Evolutionary conservation across 1,140 invertebrate genomes (phyloP).

Genomic region (Trachymyrmex cornetzi): DNA sequence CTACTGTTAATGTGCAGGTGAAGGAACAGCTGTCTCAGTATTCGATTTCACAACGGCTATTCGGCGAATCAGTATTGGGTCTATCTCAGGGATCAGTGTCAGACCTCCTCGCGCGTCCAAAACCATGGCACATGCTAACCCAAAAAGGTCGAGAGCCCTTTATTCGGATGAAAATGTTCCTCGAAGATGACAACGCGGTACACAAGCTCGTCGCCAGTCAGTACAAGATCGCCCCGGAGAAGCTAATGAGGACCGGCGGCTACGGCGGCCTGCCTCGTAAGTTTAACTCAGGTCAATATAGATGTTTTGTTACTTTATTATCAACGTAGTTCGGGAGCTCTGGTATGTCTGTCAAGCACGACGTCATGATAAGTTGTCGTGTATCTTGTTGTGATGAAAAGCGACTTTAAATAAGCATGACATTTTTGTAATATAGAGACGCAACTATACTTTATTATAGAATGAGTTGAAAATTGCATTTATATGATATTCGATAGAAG

Average conservation of each 20-base stretch:
- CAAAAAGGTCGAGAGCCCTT: conserved; percentile 99
- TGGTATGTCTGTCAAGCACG: conserved; percentile 46
- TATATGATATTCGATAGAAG: not conserved
- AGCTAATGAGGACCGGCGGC: conserved; percentile 97
- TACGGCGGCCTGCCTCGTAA: conserved; percentile 94
- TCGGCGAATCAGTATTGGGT: conserved; percentile 98
- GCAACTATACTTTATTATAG: conserved; percentile 39
- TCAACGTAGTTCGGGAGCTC: conserved; percentile 82
- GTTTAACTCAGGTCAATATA: conserved; percentile 88
- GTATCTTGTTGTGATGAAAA: conserved; percentile 15
- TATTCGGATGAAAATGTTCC: conserved; percentile 99
- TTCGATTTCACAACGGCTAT: conserved; percentile 99
- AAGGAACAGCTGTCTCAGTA: conserved; percentile 99
- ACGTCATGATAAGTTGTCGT: conserved; percentile 19
- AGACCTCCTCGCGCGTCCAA: conserved; percentile 97
- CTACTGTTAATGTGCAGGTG: conserved; percentile 87
- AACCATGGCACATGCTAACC: conserved; percentile 99
- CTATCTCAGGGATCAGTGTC: conserved; percentile 98
- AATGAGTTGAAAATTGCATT: conserved; percentile 1
- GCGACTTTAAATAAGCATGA: conserved; percentile 26
- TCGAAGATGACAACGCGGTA: conserved; percentile 98
- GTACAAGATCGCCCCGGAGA: conserved; percentile 98
- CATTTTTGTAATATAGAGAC: conserved; percentile 14
- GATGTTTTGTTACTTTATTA: conserved; percentile 86
- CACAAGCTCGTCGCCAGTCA: conserved; percentile 98